A percentile compares a stretch with the other conserved stretches of the same genome.
These are phyloP conservation scores for Argynnis bischoffii DNA, from an alignment of 2,888 invertebrate genomes.

Conservation along the genomic window DNA sequence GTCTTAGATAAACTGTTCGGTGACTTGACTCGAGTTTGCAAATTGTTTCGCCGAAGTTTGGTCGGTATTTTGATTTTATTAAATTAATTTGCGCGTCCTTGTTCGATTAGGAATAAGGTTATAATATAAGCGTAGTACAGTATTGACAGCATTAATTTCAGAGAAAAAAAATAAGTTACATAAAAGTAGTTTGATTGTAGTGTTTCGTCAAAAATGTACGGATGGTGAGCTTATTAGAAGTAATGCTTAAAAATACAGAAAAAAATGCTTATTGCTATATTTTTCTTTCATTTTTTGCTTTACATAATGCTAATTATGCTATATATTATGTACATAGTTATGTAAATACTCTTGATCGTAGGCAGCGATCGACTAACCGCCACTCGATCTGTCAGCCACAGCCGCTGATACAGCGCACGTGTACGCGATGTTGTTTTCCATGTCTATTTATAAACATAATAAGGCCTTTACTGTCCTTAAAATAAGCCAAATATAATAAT, in stretches of 20 bases:
- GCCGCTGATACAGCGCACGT: conserved; percentile 40
- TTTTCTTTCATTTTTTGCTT: too few species aligned
- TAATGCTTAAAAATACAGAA: too few species aligned
- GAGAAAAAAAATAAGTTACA: too few species aligned
- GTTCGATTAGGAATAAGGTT: neutral
- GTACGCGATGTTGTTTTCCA: conserved; percentile 24
- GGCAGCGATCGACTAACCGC: conserved; percentile 68
- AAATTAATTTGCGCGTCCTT: conserved; percentile 46
- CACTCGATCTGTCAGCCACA: conserved; percentile 70
- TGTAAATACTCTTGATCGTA: conserved; percentile 37
- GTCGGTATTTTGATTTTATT: conserved; percentile 62
- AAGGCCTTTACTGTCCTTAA: too few species aligned
- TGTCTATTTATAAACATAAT: neutral
- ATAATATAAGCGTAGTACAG: neutral
- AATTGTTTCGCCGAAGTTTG: conserved; percentile 66
- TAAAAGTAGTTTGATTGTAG: too few species aligned
- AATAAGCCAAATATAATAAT: too few species aligned
- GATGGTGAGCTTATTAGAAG: too few species aligned
- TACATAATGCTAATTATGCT: neutral
- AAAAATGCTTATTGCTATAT: too few species aligned
- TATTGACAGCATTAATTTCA: too few species aligned
- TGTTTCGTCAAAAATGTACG: too few species aligned
- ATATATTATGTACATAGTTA: conserved; percentile 1
- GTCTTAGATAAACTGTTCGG: conserved; percentile 75
- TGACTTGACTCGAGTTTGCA: conserved; percentile 62